Conservation (phyloP, 2,888 invertebrate genomes). For the Hydriomena furcata region DNA sequence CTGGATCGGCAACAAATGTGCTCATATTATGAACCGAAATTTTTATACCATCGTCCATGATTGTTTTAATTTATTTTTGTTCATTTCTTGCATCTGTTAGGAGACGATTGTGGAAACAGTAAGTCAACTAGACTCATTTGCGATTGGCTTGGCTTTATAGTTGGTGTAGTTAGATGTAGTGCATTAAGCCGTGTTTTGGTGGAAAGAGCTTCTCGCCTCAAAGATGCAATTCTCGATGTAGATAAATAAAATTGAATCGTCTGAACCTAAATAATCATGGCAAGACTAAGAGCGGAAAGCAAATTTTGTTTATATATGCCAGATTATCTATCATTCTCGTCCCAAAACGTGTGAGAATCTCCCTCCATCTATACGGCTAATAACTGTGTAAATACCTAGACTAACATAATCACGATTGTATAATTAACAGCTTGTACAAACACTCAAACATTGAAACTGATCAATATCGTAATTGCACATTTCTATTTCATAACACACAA, state of each 20-base stretch:
- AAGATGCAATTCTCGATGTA: too few species aligned
- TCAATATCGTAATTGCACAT: constrained; percentile 30
- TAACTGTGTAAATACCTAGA: constrained; percentile 38
- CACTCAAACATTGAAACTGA: constrained; percentile 29
- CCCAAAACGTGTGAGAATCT: too few species aligned
- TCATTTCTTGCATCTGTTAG: constrained; percentile 82
- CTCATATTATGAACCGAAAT: constrained; percentile 49
- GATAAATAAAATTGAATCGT: too few species aligned
- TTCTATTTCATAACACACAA: constrained; percentile 24
- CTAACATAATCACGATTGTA: constrained; percentile 24
- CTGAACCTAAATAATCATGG: too few species aligned
- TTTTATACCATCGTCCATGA: constrained; percentile 67
- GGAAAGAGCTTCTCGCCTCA: too few species aligned
- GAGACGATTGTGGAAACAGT: constrained; percentile 84
- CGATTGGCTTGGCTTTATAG: constrained; percentile 74
- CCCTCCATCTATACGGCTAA: too few species aligned
- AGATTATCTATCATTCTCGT: too few species aligned
- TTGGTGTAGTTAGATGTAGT: constrained; percentile 59
- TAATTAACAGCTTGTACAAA: constrained; percentile 20
- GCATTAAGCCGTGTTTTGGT: too few species aligned
- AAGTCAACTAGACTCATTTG: constrained; percentile 77
- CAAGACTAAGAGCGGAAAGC: too few species aligned
- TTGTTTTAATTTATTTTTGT: constrained; percentile 77
- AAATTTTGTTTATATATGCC: too few species aligned
- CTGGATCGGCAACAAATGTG: constrained; percentile 54